Evolutionary conservation across 1,140 invertebrate species (phyloP).

Genomic region (Leptoteleia sp.): DNA sequence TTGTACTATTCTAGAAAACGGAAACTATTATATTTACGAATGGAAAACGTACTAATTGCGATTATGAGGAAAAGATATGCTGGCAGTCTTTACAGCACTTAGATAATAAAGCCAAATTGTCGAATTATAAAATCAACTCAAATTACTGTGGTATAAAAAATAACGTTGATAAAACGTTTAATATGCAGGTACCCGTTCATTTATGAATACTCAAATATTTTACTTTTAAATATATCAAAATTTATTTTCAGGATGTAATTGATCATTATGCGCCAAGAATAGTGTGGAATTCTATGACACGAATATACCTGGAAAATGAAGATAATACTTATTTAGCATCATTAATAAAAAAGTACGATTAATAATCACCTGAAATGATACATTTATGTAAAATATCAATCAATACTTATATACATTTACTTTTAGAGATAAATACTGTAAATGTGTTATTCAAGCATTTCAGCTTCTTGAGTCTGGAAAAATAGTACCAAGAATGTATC

Average conservation of each 20-base stretch:
- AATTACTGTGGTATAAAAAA: constrained; percentile 6
- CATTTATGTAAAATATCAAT: not conserved
- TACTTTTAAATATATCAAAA: no score
- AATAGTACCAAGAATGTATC: not conserved
- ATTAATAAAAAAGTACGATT: not conserved
- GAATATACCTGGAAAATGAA: not conserved
- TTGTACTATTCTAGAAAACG: not conserved
- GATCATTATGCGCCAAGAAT: not conserved
- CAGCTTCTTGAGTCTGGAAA: no score
- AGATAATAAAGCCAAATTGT: constrained; percentile 11
- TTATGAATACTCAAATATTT: no score
- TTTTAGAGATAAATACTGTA: no score
- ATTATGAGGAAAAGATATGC: constrained; percentile 7
- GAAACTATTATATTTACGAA: not conserved
- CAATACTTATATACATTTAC: no score
- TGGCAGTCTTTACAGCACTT: constrained; percentile 14
- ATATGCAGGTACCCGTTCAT: no score
- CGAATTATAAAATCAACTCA: constrained; percentile 10
- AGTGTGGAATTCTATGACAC: not conserved
- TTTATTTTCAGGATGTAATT: not conserved
- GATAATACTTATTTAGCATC: not conserved
- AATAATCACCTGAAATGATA: no score
- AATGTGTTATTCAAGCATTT: no score
- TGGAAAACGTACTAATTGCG: constrained; percentile 11
- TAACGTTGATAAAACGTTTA: not conserved